Evolutionary conservation across 2,888 invertebrate species (phyloP).

Genomic region (Palloptera scutellata): DNA sequence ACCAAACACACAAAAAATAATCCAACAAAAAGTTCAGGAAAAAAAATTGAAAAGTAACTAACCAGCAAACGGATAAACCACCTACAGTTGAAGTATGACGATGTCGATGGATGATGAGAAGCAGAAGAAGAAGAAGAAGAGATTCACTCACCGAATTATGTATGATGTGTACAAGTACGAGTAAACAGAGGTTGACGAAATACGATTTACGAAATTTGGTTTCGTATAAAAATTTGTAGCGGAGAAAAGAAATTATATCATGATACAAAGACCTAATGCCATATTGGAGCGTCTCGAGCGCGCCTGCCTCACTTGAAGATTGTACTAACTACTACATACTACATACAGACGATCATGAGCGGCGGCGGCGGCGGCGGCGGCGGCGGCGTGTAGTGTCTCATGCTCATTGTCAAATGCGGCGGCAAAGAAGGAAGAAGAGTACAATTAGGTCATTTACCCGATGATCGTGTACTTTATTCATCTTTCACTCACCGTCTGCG

Average conservation of each 20-base stretch:
- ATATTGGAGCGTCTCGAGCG: no score
- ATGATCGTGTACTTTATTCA: conserved; percentile 12
- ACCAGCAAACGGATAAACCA: conserved; percentile 31
- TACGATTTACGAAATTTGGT: neutral
- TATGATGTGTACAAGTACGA: neutral
- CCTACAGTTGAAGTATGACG: conserved; percentile 22
- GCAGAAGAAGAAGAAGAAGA: neutral
- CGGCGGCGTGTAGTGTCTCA: neutral
- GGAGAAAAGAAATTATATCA: no score
- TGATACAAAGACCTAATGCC: no score
- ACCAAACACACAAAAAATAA: neutral
- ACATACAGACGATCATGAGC: neutral
- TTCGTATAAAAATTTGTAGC: no score
- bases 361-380: no score
- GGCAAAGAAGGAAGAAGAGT: conserved; percentile 24
- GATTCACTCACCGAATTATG: neutral
- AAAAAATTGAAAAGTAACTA: conserved; percentile 10
- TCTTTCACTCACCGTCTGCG: conserved; percentile 29
- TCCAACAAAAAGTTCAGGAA: neutral
- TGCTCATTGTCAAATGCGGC: no score
- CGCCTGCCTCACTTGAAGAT: no score
- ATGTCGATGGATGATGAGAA: no score
- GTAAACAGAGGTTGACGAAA: conserved; percentile 10
- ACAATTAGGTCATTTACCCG: conserved; percentile 46
- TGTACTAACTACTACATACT: no score